A percentile compares a stretch with the other conserved stretches of the same genome.
These are phyloP conservation scores for Acronicta psi DNA, from an alignment of 2,888 invertebrate genomes.

Conservation along the genomic window DNA sequence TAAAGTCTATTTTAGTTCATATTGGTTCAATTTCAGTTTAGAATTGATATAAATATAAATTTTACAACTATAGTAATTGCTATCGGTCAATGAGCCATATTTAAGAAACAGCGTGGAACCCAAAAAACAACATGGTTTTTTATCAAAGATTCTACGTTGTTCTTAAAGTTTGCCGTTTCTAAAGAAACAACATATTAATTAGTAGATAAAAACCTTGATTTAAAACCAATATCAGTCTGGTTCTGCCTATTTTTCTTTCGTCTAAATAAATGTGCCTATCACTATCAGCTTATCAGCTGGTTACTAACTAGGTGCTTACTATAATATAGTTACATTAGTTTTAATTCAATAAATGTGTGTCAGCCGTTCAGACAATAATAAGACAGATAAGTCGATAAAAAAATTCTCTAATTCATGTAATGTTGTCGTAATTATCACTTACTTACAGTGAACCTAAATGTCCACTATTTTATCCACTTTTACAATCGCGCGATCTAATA, in stretches of 20 bases:
- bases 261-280: neutral
- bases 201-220: too few relatives aligned
- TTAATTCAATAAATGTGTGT: slow-evolving; percentile 2
- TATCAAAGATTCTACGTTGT: slow-evolving; percentile 31
- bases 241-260: neutral
- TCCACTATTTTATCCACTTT: slow-evolving; percentile 43
- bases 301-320: neutral
- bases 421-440: slow-evolving; percentile 7
- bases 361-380: slow-evolving; percentile 3
- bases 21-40: too few relatives aligned
- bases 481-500: slow-evolving; percentile 36
- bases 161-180: too few relatives aligned
- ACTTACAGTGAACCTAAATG: slow-evolving; percentile 14
- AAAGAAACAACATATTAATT: too few relatives aligned
- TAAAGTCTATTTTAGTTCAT: slow-evolving; percentile 54
- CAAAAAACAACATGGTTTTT: slow-evolving; percentile 31
- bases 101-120: slow-evolving; percentile 45
- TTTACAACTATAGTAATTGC: slow-evolving; percentile 67
- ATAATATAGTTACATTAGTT: too few relatives aligned
- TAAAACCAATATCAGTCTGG: too few relatives aligned
- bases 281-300: neutral
- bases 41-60: too few relatives aligned
- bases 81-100: slow-evolving; percentile 65
- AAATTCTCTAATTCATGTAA: too few relatives aligned
- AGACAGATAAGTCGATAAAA: slow-evolving; percentile 13